Evolutionary conservation across 2,113 vertebrate species (phyloP).

Genomic region (Pogonocichla stellata): DNA sequence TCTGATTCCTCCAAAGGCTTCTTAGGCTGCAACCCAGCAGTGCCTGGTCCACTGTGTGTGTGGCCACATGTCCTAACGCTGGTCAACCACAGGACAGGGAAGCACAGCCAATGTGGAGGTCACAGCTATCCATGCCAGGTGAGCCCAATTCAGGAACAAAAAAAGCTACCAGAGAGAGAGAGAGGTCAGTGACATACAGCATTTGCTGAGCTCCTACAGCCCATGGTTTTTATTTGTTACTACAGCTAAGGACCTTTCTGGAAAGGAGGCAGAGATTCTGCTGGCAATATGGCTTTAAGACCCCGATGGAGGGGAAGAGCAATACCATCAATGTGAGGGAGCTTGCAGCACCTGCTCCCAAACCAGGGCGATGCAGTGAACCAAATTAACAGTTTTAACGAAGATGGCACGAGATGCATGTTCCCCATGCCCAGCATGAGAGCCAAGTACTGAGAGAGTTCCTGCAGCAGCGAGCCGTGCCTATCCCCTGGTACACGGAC

Average conservation of each 20-base stretch:
- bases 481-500: no score
- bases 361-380: background rate
- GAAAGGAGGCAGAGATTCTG: background rate
- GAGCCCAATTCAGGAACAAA: background rate
- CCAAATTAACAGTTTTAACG: slow-evolving; percentile 20
- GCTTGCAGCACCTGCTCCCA: slow-evolving; percentile 23
- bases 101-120: background rate
- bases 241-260: background rate
- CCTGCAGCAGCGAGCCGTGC: background rate
- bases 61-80: rapidly evolving
- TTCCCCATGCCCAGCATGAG: background rate
- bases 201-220: background rate
- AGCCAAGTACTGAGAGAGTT: background rate
- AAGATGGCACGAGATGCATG: background rate
- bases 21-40: background rate
- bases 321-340: background rate
- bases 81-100: background rate
- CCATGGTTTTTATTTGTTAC: background rate
- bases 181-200: background rate
- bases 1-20: background rate
- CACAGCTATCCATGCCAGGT: background rate
- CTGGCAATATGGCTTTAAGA: slow-evolving; percentile 5
- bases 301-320: background rate
- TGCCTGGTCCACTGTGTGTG: background rate
- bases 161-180: background rate